Evolutionary conservation across 2,888 invertebrate species (phyloP).

Genomic region (Euproctis similis): DNA sequence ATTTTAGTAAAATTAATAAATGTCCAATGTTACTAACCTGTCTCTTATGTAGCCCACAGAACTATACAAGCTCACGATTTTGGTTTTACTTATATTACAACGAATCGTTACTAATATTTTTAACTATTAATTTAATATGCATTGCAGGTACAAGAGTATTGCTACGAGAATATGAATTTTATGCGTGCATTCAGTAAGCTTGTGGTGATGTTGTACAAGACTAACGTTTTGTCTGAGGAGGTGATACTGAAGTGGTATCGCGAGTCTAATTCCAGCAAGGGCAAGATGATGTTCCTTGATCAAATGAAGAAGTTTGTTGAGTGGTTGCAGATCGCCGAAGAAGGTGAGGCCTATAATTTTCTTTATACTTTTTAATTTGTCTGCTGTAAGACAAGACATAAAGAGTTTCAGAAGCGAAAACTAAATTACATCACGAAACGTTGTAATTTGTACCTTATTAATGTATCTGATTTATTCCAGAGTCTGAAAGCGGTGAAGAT

Average conservation of each 20-base stretch:
- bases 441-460: not conserved
- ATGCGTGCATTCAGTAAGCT: constrained; percentile 99
- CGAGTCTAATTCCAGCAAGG: constrained; percentile 92
- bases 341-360: constrained; percentile 61
- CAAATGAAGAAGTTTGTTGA: constrained; percentile 99
- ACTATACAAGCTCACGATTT: too few species aligned
- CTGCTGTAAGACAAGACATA: not conserved
- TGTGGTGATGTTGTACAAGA: constrained; percentile 96
- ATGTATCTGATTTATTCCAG: constrained; percentile 35
- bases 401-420: not conserved
- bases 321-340: constrained; percentile 98
- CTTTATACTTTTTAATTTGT: too few species aligned
- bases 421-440: not conserved
- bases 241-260: constrained; percentile 97
- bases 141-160: constrained; percentile 92
- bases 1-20: too few species aligned
- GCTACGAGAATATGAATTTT: constrained; percentile 99
- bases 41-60: too few species aligned
- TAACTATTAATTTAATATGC: not conserved
- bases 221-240: constrained; percentile 96
- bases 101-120: not conserved
- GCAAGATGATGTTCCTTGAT: constrained; percentile 97
- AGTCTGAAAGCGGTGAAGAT: constrained; percentile 73
- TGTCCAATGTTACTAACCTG: too few species aligned
- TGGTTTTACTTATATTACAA: not conserved